phyloP scores from a whole-genome alignment of 2,797 vertebrate genomes.

The Pseudochirops corinnae region DNA sequence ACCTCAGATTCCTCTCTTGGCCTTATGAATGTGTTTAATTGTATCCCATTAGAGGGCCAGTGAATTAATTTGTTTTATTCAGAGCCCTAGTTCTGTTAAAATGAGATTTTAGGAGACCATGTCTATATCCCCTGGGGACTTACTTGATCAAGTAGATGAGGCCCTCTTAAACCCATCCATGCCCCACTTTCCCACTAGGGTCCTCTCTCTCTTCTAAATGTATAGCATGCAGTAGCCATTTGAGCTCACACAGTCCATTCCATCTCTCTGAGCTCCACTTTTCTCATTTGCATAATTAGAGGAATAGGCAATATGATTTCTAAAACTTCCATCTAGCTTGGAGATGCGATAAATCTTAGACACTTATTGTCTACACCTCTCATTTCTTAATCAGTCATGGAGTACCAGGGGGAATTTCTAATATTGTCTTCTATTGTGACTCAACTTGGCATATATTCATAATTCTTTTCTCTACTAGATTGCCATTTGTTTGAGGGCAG shows the following conservation, averaged over 20 bases:
- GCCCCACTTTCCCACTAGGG: neutral
- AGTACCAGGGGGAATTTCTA: neutral
- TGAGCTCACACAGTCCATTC: neutral
- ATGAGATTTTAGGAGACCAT: neutral
- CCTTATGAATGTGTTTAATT: neutral
- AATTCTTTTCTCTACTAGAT: neutral
- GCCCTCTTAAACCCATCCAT: neutral
- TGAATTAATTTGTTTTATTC: neutral
- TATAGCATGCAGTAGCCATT: neutral
- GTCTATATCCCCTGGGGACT: neutral
- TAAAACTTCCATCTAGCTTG: neutral
- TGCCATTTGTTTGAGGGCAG: neutral
- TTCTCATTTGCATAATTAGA: neutral
- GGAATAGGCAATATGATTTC: neutral
- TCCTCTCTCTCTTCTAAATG: neutral
- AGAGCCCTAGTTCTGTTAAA: neutral
- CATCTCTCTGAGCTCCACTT: neutral
- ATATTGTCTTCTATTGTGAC: neutral
- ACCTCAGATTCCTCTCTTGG: neutral
- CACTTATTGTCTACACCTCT: neutral
- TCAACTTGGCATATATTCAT: neutral
- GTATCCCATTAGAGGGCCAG: neutral
- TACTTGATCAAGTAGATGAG: neutral
- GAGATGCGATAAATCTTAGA: neutral
- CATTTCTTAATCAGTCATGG: neutral